Conservation (phyloP, 53 echinoderm and acorn worm genomes). For the Echinometra lucunter region DNA sequence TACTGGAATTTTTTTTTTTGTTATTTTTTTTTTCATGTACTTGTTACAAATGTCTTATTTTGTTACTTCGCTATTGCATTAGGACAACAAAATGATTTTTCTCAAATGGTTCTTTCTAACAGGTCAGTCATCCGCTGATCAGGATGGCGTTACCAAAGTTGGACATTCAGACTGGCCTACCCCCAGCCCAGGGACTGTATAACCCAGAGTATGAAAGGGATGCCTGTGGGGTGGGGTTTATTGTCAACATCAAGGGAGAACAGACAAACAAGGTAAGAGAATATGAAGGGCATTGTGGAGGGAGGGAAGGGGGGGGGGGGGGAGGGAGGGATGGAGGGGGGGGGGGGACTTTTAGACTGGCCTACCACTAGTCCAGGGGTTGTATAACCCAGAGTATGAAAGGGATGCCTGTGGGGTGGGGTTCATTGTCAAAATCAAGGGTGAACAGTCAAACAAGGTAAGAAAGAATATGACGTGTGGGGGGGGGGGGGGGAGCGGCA, state of each 20-base stretch:
- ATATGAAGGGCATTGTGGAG: not conserved
- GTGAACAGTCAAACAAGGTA: conserved; percentile 79
- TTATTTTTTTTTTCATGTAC: too few relatives aligned
- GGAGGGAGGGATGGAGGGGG: too few relatives aligned
- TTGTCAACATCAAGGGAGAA: conserved; percentile 89
- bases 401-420: conserved; percentile 94
- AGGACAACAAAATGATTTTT: not conserved
- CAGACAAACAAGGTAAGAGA: conserved; percentile 82
- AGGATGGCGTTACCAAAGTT: conserved; percentile 72
- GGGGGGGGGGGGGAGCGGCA: not conserved
- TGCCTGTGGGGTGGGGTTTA: conserved; percentile 97
- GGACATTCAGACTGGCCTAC: conserved; percentile 82
- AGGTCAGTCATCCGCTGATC: conserved; percentile 82
- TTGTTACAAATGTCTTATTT: too few relatives aligned
- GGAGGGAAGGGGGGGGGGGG: not conserved
- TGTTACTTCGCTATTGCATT: too few relatives aligned
- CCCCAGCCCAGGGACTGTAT: conserved; percentile 87
- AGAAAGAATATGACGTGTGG: not conserved
- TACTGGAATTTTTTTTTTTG: too few relatives aligned
- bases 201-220: conserved; percentile 90
- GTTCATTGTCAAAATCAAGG: conserved; percentile 90
- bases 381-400: conserved; percentile 86
- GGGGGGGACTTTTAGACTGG: conserved; percentile 69
- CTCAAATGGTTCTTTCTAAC: not conserved
- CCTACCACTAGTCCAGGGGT: conserved; percentile 77